phyloP scores from a whole-genome alignment of 2,888 invertebrate species.

The Aphidoletes aphidimyza region DNA sequence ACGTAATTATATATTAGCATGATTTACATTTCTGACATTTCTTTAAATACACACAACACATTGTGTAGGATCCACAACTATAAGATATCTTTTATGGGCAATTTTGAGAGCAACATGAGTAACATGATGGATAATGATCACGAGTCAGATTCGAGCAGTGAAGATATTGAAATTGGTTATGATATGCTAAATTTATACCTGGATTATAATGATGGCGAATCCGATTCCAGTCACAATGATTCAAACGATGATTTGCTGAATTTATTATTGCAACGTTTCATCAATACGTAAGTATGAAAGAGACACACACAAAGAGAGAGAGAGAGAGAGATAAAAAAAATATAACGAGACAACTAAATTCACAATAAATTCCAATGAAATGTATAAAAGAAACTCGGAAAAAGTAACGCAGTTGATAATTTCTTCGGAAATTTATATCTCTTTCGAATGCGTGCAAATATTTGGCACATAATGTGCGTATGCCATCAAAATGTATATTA shows the following conservation, averaged over 20 bases:
- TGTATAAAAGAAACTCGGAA: too few relatives aligned
- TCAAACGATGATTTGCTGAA: conserved; percentile 38
- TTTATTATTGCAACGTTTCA: conserved; percentile 51
- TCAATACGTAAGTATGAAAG: conserved; percentile 18
- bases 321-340: background rate
- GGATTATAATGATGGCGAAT: conserved; percentile 37
- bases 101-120: conserved; percentile 37
- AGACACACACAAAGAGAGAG: background rate
- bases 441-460: too few relatives aligned
- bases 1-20: too few relatives aligned
- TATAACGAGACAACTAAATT: background rate
- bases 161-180: conserved; percentile 52
- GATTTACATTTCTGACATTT: too few relatives aligned
- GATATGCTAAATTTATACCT: conserved; percentile 32
- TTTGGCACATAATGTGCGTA: too few relatives aligned
- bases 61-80: background rate
- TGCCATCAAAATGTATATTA: too few relatives aligned
- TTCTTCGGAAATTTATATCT: too few relatives aligned
- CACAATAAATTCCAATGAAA: too few relatives aligned
- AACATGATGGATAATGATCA: conserved; percentile 38
- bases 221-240: conserved; percentile 38
- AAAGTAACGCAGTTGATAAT: too few relatives aligned
- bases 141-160: conserved; percentile 41
- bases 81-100: conserved; percentile 24
- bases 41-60: too few relatives aligned